A percentile compares a stretch with the other conserved stretches of the same genome.
These are phyloP conservation scores for Andrena praecox DNA, from an alignment of 2,888 invertebrate genomes.

Conservation along the genomic window DNA sequence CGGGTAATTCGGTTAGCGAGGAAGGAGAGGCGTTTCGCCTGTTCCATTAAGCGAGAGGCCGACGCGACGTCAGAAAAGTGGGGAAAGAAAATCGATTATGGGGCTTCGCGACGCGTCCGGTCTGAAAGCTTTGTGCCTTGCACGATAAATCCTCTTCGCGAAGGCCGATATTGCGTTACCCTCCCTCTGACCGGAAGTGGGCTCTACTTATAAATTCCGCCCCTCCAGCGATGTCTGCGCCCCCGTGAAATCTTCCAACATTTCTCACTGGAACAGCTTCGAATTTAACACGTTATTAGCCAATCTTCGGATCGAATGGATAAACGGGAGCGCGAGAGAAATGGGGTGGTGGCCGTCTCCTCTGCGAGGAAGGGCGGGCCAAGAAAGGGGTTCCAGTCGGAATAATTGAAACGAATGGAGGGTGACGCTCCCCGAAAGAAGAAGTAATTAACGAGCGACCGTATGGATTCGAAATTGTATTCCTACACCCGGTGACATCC, in stretches of 20 bases:
- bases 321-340: not conserved
- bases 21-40: conserved; percentile 76
- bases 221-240: not conserved
- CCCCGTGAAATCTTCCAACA: conserved; percentile 7
- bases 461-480: not conserved
- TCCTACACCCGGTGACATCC: not conserved
- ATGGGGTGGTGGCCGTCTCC: too few relatives aligned
- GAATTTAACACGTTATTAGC: conserved; percentile 28
- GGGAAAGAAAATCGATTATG: conserved; percentile 78
- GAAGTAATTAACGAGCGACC: not conserved
- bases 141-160: conserved; percentile 67
- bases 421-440: not conserved
- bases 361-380: too few relatives aligned
- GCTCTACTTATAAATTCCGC: conserved; percentile 46
- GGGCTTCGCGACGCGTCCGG: conserved; percentile 56
- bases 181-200: conserved; percentile 45
- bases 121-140: conserved; percentile 68
- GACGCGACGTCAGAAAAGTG: conserved; percentile 38
- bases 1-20: conserved; percentile 80
- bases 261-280: conserved; percentile 4
- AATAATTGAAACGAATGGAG: not conserved
- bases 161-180: conserved; percentile 64
- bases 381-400: too few relatives aligned
- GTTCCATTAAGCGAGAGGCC: conserved; percentile 75
- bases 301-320: not conserved